A percentile compares a stretch with the other conserved stretches of the same genome.
These are phyloP conservation scores for Hedychridium roseum DNA, from an alignment of 2,888 invertebrate species.

Conservation along the genomic window DNA sequence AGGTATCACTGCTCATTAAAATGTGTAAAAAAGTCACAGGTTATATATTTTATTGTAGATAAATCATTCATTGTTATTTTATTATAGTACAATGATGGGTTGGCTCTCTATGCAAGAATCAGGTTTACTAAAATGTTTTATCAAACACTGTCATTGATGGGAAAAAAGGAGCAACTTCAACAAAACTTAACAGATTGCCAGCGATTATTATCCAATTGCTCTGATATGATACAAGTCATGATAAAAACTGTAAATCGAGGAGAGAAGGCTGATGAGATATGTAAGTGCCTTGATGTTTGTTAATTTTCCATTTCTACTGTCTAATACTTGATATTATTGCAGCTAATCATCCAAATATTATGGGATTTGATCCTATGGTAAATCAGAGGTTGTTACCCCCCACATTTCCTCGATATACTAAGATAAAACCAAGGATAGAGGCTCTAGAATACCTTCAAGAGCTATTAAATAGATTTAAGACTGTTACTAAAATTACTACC, in stretches of 20 bases:
- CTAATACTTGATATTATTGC: conserved; percentile 24
- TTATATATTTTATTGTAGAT: conserved; percentile 1
- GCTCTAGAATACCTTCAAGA: conserved; percentile 84
- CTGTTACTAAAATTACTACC: conserved; percentile 82
- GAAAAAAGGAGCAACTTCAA: conserved; percentile 72
- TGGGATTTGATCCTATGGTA: conserved; percentile 95
- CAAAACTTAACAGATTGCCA: conserved; percentile 80
- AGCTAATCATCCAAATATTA: conserved; percentile 79
- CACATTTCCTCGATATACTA: conserved; percentile 95
- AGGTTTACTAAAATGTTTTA: conserved; percentile 89
- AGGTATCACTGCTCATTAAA: conserved; percentile 51
- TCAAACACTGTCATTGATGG: conserved; percentile 77
- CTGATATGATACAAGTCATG: conserved; percentile 83
- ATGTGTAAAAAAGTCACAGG: conserved; percentile 1
- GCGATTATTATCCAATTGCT: conserved; percentile 80
- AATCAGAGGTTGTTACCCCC: conserved; percentile 97
- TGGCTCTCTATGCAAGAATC: conserved; percentile 80
- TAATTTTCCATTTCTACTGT: not conserved
- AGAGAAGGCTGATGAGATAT: conserved; percentile 73
- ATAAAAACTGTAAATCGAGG: conserved; percentile 79
- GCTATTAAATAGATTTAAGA: conserved; percentile 81
- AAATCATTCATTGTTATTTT: conserved; percentile 4
- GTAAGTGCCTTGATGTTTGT: conserved; percentile 63
- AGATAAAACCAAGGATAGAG: conserved; percentile 82
- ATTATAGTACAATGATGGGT: conserved; percentile 67